A percentile compares a stretch with the other conserved stretches of the same genome.
These are phyloP conservation scores for Orchestes rusci DNA, from an alignment of 2,888 invertebrate species.

Conservation along the genomic window DNA sequence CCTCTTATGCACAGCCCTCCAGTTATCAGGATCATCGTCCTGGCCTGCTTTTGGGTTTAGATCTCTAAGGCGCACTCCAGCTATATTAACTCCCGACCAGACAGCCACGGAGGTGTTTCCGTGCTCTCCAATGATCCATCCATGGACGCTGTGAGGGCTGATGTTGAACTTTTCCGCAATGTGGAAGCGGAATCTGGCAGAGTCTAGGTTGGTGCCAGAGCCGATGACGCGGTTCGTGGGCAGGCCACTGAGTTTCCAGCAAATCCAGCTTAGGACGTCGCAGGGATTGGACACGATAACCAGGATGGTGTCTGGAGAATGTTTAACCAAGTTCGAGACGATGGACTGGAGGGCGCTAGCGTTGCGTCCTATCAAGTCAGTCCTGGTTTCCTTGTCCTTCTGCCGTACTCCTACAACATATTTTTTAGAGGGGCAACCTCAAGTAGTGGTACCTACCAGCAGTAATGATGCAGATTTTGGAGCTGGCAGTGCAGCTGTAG, in stretches of 20 bases:
- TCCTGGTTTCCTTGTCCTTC: slow-evolving; percentile 79
- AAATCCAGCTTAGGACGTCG: slow-evolving; percentile 68
- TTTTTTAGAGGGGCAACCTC: too few relatives aligned
- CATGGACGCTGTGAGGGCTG: slow-evolving; percentile 79
- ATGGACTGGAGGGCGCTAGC: slow-evolving; percentile 81
- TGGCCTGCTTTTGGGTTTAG: slow-evolving; percentile 68
- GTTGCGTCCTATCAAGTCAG: slow-evolving; percentile 85
- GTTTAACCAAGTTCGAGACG: slow-evolving; percentile 71
- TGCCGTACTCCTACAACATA: slow-evolving; percentile 84
- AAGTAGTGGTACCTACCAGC: too few relatives aligned
- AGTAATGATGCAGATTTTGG: slow-evolving; percentile 80
- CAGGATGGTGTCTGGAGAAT: slow-evolving; percentile 80
- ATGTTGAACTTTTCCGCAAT: slow-evolving; percentile 75
- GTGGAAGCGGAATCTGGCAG: slow-evolving; percentile 82
- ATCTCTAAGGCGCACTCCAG: slow-evolving; percentile 75
- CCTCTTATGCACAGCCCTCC: slow-evolving; percentile 69
- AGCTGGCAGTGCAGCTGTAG: slow-evolving; percentile 69
- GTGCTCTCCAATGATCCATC: slow-evolving; percentile 91
- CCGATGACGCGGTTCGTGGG: slow-evolving; percentile 82
- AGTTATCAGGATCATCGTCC: slow-evolving; percentile 67
- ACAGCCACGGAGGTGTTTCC: slow-evolving; percentile 80
- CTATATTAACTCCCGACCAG: slow-evolving; percentile 90
- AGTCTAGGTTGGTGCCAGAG: slow-evolving; percentile 89
- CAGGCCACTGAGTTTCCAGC: slow-evolving; percentile 88
- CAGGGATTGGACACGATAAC: slow-evolving; percentile 89